Percentiles rank a stretch among this genome's conserved stretches.
Conservation (phyloP, 2,888 invertebrate genomes). For the Argyra leucocephala region DNA sequence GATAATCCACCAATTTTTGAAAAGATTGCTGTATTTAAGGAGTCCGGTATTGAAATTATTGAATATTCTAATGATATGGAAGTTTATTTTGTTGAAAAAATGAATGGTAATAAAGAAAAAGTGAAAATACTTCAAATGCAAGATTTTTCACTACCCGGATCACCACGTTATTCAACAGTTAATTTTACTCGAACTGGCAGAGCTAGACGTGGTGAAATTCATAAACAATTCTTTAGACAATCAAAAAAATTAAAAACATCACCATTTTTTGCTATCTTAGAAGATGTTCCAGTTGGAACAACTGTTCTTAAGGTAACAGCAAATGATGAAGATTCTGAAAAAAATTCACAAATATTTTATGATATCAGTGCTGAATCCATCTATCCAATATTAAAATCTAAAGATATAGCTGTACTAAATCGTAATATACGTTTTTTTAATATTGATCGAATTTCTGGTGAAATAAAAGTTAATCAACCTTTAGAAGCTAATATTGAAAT, state of each 20-base stretch:
- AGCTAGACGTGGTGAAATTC: conserved; percentile 33
- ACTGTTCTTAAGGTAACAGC: conserved; percentile 61
- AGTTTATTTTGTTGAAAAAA: conserved; percentile 40
- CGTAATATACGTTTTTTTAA: conserved; percentile 53
- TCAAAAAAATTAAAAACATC: conserved; percentile 36
- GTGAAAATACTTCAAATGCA: conserved; percentile 27
- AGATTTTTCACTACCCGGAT: conserved; percentile 37
- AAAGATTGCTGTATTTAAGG: conserved; percentile 59
- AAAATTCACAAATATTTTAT: conserved; percentile 62
- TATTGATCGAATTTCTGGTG: conserved; percentile 66
- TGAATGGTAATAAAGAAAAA: conserved; percentile 25
- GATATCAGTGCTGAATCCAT: conserved; percentile 59
- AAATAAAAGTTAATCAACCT: conserved; percentile 59
- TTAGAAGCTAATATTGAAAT: conserved; percentile 68
- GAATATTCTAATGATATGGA: conserved; percentile 52
- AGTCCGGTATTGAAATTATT: conserved; percentile 56
- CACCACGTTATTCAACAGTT: conserved; percentile 31
- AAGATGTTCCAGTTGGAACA: conserved; percentile 61
- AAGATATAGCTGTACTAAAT: conserved; percentile 43
- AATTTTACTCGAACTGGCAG: conserved; percentile 29
- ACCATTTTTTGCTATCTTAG: conserved; percentile 60
- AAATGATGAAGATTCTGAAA: conserved; percentile 60
- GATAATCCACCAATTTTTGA: conserved; percentile 67
- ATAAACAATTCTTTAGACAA: conserved; percentile 43
- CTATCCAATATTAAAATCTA: conserved; percentile 41